Conservation (phyloP, 2,797 vertebrate genomes). For the Xerus rutilus region DNA sequence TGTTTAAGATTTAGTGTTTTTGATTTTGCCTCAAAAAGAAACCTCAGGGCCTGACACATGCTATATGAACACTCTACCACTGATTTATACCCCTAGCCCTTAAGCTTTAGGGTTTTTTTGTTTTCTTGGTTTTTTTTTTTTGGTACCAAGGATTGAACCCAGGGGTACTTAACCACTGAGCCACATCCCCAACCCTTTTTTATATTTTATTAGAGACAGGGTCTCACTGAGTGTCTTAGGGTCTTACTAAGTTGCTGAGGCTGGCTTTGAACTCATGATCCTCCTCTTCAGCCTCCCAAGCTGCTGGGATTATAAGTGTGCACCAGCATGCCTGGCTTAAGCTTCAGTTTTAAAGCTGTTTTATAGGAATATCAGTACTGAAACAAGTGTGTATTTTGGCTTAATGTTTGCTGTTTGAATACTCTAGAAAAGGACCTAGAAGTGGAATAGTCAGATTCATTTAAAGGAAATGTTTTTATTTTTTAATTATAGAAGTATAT, state of each 20-base stretch:
- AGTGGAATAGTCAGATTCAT: slow-evolving; percentile 34
- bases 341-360: no score
- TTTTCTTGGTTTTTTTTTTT: background rate
- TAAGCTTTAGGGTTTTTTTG: background rate
- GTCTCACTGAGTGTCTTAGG: no score
- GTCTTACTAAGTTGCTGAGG: no score
- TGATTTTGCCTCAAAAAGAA: background rate
- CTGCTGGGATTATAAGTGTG: no score
- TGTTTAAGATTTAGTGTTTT: background rate
- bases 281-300: no score
- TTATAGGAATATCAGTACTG: slow-evolving; percentile 22
- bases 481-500: slow-evolving; percentile 47
- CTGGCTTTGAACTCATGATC: no score
- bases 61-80: background rate
- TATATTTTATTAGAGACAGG: no score
- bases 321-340: no score
- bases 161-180: no score
- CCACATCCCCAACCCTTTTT: background rate
- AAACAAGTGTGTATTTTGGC: slow-evolving; percentile 36
- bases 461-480: slow-evolving; percentile 54
- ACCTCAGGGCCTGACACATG: background rate
- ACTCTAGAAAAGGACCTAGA: slow-evolving; percentile 9
- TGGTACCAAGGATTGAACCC: no score
- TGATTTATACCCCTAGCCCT: background rate
- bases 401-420: slow-evolving; percentile 24